Percentiles rank a stretch among this genome's conserved stretches.
phyloP scores from a whole-genome alignment of 2,113 vertebrate genomes.

The Dunckerocampus dactyliophorus region DNA sequence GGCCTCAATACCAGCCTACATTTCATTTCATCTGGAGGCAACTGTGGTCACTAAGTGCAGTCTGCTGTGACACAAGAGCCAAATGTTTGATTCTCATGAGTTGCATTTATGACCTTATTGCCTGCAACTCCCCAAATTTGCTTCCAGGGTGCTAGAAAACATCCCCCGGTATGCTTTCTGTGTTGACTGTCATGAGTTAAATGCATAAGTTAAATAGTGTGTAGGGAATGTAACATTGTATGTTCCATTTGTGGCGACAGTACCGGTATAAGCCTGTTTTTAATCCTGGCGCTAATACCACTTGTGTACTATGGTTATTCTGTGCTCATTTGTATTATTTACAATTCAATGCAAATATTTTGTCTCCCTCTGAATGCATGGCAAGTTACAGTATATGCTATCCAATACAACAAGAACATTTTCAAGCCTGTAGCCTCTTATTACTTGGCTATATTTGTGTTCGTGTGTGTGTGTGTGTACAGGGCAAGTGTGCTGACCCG shows the following conservation, averaged over 20 bases:
- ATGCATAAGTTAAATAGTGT: background rate
- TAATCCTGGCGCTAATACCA: background rate
- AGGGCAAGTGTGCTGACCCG: conserved; percentile 65
- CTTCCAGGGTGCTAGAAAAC: too few species aligned
- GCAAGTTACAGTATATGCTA: background rate
- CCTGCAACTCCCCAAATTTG: too few species aligned
- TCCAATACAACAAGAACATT: conserved; percentile 14
- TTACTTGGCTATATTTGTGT: conserved; percentile 39
- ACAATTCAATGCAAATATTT: background rate
- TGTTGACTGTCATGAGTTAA: background rate
- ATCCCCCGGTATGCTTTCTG: too few species aligned
- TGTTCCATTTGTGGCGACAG: too few species aligned
- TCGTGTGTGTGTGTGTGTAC: conserved; percentile 1
- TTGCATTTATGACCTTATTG: too few species aligned
- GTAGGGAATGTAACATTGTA: too few species aligned
- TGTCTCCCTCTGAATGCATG: background rate
- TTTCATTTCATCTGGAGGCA: too few species aligned
- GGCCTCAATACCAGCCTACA: too few species aligned
- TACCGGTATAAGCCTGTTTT: too few species aligned
- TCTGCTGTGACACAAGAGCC: too few species aligned
- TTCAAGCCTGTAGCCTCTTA: conserved; percentile 38
- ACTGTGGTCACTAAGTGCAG: too few species aligned
- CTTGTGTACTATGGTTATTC: background rate
- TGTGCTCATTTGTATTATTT: background rate
- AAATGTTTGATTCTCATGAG: too few species aligned